These are phyloP conservation scores for Notarius quadriscutis DNA, from an alignment of 2,113 vertebrate species.

Conservation along the genomic window DNA sequence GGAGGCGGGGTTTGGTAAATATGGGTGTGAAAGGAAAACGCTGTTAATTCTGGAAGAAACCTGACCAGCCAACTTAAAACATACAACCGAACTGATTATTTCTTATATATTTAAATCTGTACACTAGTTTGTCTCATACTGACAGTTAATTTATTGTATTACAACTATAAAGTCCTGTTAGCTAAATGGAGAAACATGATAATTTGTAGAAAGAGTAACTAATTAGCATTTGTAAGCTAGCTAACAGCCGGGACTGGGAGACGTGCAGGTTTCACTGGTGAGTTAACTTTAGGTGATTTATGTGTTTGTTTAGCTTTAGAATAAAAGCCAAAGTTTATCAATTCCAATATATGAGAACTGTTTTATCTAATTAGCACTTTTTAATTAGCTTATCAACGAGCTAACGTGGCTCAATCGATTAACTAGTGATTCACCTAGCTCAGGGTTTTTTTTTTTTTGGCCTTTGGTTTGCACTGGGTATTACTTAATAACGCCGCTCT, in stretches of 20 bases:
- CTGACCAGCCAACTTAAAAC: background rate
- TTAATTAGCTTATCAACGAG: background rate
- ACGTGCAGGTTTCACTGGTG: background rate
- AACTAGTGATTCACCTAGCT: background rate
- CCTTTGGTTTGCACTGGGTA: background rate
- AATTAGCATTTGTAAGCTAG: slow-evolving; percentile 25
- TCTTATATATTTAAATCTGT: background rate
- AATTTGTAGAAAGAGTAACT: slow-evolving; percentile 2
- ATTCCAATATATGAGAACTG: background rate
- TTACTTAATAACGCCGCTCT: background rate
- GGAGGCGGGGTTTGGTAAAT: background rate
- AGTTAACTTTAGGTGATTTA: background rate
- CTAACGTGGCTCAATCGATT: background rate
- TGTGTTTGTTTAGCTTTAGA: background rate
- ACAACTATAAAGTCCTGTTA: background rate
- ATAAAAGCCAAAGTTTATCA: background rate
- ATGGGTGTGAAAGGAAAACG: slow-evolving; percentile 12
- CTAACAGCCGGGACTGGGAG: slow-evolving; percentile 26
- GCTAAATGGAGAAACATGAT: background rate
- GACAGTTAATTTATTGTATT: background rate
- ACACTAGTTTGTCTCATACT: background rate
- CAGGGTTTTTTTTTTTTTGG: background rate
- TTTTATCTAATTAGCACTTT: background rate
- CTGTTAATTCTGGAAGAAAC: slow-evolving; percentile 1
- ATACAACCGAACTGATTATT: background rate